Base-by-base conservation (phyloP, 2,888 invertebrate species). In the Sarcophaga variegata region DNA sequence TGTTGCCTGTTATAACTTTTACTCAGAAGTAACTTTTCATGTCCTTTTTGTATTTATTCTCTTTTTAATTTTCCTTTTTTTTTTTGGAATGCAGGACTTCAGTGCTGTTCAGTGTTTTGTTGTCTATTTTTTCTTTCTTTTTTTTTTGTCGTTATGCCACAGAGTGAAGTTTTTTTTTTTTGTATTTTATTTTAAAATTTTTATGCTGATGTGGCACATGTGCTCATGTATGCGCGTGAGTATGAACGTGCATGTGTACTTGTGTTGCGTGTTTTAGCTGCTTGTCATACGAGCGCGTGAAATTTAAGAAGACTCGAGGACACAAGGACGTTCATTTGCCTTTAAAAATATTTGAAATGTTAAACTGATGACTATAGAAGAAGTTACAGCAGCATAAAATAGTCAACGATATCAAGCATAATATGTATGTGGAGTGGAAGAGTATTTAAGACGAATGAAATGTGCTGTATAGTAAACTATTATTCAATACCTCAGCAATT, bases 281-380 rank as follows among this genome's bases (percentile, higher is more conserved):
- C 69, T 17, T 37, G 64, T 72, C 6, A 45, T 47, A 47, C 66
- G 49, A 37, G 37, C 37, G 49, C 71, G 63, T 82, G 60, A 59
- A 79, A 82, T 82, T 79, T 66, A 86, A 76, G 71, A 78, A 82
- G 71, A 74, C 79, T 76, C 49, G 62, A 67, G 82, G 62, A 82
- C 71, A 82, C 86, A 86, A 86, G 82, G 86, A 86, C 86, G 79
- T 86, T 86, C 82, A 72, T 82, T 76, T 82, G 79, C 86, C 82
- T 80, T 82, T 66, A 22, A 6, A 72, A 60, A 27, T 37, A 8
- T 37, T 37, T 37, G 37, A 78, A 62, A 62, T 62, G 62, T 49
- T 37, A 14, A 72, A 78, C 47, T 17, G 54, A 54, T 8, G 17
- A 64, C 54, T 14, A 14, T 59, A n/a, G 45, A 37, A 62, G n/a